These are phyloP conservation scores for Macquaria ambigua DNA, from an alignment of 2,113 vertebrate genomes.

Conservation along the genomic window DNA sequence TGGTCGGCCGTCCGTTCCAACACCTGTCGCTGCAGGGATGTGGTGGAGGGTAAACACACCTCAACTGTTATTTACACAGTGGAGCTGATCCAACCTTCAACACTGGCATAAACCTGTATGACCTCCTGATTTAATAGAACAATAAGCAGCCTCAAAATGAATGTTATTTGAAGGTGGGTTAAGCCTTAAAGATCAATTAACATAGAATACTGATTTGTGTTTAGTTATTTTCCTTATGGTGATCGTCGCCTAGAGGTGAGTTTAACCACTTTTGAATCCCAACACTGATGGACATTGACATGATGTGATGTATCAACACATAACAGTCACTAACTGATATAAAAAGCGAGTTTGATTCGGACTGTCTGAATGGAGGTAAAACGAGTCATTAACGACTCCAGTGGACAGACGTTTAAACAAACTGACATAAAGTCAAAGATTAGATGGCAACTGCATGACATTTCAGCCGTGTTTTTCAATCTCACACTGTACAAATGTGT, in stretches of 20 bases:
- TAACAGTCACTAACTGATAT: neutral
- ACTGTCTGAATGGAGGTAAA: neutral
- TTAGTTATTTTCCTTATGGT: neutral
- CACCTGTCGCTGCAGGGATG: conserved; percentile 69
- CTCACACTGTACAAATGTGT: neutral
- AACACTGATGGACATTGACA: neutral
- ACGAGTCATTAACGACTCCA: neutral
- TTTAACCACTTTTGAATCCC: neutral
- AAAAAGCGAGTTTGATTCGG: neutral
- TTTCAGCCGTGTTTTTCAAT: neutral
- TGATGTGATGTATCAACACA: neutral
- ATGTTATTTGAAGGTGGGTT: neutral
- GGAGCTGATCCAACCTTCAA: neutral
- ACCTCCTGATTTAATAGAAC: neutral
- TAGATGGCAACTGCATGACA: neutral
- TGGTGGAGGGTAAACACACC: conserved; percentile 62
- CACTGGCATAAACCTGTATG: neutral
- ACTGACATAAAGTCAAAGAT: neutral
- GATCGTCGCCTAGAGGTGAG: neutral
- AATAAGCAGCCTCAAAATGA: neutral
- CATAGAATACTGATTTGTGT: neutral
- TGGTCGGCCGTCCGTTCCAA: too few relatives aligned
- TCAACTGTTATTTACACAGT: conserved; percentile 19
- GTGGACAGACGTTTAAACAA: neutral
- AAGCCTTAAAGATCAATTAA: neutral